A percentile compares a stretch with the other conserved stretches of the same genome.
Evolutionary conservation across 2,888 invertebrate species (phyloP).

Genomic region (Hirudinaria manillensis): DNA sequence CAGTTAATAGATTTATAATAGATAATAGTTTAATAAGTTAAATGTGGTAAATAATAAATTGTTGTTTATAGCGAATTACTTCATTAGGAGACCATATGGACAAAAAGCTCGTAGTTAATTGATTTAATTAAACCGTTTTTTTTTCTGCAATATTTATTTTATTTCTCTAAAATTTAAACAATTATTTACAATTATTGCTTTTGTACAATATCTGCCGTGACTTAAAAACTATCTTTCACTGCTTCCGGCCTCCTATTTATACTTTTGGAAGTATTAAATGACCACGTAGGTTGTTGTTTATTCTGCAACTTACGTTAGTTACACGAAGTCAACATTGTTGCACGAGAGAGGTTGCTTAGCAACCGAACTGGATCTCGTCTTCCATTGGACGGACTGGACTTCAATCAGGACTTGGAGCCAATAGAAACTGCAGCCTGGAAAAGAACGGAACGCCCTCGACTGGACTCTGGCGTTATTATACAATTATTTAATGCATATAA

Average conservation of each 20-base stretch:
- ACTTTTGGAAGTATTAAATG: too few species aligned
- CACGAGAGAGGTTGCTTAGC: neutral
- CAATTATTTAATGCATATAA: slow-evolving; percentile 16
- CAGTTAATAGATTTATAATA: too few species aligned
- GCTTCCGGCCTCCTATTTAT: too few species aligned
- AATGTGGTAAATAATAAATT: too few species aligned
- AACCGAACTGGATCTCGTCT: neutral
- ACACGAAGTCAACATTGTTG: slow-evolving; percentile 12
- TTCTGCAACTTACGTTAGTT: neutral
- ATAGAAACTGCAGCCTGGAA: neutral
- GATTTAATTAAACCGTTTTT: neutral
- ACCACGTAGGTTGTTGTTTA: neutral
- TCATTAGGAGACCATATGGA: neutral
- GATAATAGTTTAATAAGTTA: too few species aligned
- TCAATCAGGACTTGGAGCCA: neutral
- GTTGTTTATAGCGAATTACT: too few species aligned
- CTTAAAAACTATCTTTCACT: too few species aligned
- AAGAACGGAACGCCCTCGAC: slow-evolving; percentile 1
- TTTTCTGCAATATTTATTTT: neutral
- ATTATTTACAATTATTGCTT: too few species aligned
- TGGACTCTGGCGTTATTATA: slow-evolving; percentile 11
- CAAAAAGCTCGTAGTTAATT: neutral
- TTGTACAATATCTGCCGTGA: too few species aligned
- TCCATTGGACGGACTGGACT: neutral
- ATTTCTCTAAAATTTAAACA: neutral